These are phyloP conservation scores for Alloplasta piceator DNA, from an alignment of 2,888 invertebrate species.

Conservation along the genomic window DNA sequence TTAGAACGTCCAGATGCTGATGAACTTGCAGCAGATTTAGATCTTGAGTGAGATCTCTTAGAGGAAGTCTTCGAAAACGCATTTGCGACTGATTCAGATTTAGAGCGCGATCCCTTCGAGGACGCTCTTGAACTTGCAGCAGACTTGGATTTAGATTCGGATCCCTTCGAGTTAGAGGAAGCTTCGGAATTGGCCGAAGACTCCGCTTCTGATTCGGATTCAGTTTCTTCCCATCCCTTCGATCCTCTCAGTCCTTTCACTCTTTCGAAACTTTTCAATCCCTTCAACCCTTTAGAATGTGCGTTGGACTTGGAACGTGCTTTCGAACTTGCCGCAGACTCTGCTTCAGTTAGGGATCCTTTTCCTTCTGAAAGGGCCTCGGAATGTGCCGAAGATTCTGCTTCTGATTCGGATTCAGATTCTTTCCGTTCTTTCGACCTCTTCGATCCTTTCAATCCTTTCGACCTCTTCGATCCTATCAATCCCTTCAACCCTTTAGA, in stretches of 20 bases:
- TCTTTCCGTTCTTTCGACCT: neutral
- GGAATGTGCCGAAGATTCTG: neutral
- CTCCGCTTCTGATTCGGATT: neutral
- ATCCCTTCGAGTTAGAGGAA: constrained; percentile 1
- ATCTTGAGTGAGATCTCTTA: neutral
- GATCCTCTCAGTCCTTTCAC: neutral
- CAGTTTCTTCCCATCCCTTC: neutral
- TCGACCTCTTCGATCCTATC: neutral
- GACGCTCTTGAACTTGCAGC: neutral
- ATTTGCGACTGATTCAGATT: neutral
- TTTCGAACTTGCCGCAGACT: neutral
- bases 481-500: neutral
- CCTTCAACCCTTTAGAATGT: neutral
- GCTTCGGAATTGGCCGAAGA: constrained; percentile 5
- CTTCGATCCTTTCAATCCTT: neutral
- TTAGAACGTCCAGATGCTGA: neutral
- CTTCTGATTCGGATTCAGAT: neutral
- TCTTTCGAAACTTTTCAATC: neutral
- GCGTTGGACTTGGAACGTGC: neutral
- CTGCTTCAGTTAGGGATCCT: neutral
- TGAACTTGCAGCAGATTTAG: neutral
- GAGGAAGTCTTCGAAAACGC: neutral
- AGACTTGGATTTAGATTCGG: neutral
- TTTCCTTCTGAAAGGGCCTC: neutral
- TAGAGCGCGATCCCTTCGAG: neutral